phyloP scores from a whole-genome alignment of 2,113 vertebrate genomes.

The Rhizomys pruinosus region DNA sequence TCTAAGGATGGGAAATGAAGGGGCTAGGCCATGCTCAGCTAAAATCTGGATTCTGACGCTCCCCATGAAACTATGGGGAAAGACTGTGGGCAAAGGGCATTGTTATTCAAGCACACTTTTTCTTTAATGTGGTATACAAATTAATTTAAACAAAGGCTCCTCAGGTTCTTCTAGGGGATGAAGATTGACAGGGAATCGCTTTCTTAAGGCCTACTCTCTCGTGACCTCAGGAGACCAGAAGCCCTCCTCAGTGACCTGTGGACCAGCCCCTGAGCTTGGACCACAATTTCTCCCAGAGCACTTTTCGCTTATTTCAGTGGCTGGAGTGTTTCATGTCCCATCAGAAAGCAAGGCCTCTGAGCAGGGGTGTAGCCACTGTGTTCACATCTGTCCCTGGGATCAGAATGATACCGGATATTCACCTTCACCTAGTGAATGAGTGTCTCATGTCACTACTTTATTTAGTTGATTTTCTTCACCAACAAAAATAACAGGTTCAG shows the following conservation, averaged over 20 bases:
- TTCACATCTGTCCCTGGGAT: background rate
- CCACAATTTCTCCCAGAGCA: background rate
- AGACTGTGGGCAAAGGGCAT: background rate
- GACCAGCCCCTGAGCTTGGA: background rate
- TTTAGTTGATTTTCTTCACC: background rate
- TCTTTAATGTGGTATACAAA: background rate
- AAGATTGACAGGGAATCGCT: background rate
- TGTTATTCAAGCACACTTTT: background rate
- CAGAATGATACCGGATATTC: background rate
- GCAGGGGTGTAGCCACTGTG: background rate
- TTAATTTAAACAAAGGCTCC: background rate
- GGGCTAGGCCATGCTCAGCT: background rate
- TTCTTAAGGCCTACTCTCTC: background rate
- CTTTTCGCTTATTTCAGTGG: too few relatives aligned
- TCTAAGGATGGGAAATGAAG: background rate
- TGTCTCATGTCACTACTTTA: background rate
- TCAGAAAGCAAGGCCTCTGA: background rate
- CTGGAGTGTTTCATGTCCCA: background rate
- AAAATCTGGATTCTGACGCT: background rate
- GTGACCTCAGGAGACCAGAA: too few relatives aligned
- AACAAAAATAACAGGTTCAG: conserved; percentile 17
- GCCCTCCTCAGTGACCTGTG: background rate
- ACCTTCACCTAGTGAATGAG: conserved; percentile 28
- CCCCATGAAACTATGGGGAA: background rate
- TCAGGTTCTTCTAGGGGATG: background rate